phyloP scores from a whole-genome alignment of 1,140 invertebrate genomes.

The Ceratina calcarata region DNA sequence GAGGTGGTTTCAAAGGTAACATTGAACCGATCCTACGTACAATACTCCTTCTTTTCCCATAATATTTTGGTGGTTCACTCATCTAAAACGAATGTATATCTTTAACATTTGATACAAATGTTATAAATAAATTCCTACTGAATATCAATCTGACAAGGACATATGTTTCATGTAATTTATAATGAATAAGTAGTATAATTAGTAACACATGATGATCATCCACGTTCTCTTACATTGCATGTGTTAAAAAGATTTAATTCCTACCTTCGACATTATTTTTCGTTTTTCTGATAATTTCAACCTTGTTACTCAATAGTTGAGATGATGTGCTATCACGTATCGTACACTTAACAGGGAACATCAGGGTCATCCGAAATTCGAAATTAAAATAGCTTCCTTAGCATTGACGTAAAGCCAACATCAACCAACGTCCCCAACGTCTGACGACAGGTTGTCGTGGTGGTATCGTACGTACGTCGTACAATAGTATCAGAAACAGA shows the following conservation, averaged over 20 bases:
- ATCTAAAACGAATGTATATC: conserved; percentile 59
- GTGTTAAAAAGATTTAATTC: background rate
- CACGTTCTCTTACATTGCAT: background rate
- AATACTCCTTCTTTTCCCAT: conserved; percentile 77
- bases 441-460: conserved; percentile 51
- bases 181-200: conserved; percentile 10
- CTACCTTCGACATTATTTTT: conserved; percentile 50
- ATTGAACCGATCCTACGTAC: conserved; percentile 77
- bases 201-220: conserved; percentile 40
- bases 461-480: no score
- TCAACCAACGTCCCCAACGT: background rate
- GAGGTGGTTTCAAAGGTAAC: conserved; percentile 76
- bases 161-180: conserved; percentile 1
- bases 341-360: conserved; percentile 29
- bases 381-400: conserved; percentile 58
- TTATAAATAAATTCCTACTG: background rate
- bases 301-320: conserved; percentile 1
- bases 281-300: background rate
- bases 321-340: background rate
- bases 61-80: conserved; percentile 72
- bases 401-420: conserved; percentile 41
- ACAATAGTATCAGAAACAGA: no score
- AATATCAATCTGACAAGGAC: background rate
- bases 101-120: background rate
- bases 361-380: conserved; percentile 54